phyloP scores from a whole-genome alignment of 2,797 vertebrate genomes.

The Nyctalus aviator region DNA sequence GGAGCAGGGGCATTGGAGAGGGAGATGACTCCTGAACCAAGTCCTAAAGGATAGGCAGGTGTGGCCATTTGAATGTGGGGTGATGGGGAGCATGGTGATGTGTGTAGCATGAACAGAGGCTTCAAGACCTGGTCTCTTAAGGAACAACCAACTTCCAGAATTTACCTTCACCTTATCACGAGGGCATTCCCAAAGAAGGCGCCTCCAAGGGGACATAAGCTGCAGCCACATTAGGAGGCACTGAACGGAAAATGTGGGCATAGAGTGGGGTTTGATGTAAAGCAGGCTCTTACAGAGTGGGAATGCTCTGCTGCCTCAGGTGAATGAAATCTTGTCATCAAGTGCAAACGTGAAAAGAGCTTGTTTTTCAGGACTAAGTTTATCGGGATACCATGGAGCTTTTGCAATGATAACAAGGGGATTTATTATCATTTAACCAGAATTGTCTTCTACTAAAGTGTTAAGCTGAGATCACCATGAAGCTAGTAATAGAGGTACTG shows the following conservation, averaged over 20 bases:
- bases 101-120: neutral
- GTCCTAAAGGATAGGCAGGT: neutral
- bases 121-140: constrained; percentile 17
- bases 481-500: neutral
- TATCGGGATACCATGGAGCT: neutral
- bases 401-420: neutral
- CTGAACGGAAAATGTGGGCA: neutral
- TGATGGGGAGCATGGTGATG: neutral
- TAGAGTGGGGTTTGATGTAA: neutral
- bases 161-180: neutral
- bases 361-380: neutral
- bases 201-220: neutral
- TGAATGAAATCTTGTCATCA: neutral
- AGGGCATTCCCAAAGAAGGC: constrained; percentile 3
- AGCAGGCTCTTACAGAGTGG: neutral
- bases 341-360: neutral
- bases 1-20: fast-evolving
- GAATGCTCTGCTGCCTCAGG: neutral
- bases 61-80: neutral
- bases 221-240: neutral
- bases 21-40: neutral
- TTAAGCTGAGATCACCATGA: neutral
- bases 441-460: neutral
- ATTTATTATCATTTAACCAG: constrained; percentile 23
- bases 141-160: neutral